Evolutionary conservation across 2,113 vertebrate species (phyloP).

Genomic region (Octodon degus): DNA sequence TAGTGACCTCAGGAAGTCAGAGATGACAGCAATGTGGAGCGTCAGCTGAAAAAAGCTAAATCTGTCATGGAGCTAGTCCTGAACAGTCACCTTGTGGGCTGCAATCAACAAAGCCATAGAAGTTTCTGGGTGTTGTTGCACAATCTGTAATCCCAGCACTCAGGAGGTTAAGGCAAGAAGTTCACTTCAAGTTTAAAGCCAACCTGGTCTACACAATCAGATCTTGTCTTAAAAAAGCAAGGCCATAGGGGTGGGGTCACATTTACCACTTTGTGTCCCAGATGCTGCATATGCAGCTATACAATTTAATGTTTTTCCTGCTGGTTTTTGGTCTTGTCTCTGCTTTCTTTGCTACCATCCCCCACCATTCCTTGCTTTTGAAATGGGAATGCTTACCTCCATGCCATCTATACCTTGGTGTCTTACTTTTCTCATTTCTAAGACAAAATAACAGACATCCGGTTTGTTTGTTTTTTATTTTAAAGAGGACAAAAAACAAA

Average conservation of each 20-base stretch:
- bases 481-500: no score
- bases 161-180: neutral
- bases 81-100: neutral
- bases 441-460: neutral
- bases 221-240: neutral
- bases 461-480: no score
- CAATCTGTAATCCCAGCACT: neutral
- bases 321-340: neutral
- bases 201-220: neutral
- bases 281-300: neutral
- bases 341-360: neutral
- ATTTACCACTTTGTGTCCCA: neutral
- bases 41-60: neutral
- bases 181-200: neutral
- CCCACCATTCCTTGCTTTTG: neutral
- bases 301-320: neutral
- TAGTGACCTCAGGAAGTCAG: neutral
- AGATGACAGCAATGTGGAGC: neutral
- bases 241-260: neutral
- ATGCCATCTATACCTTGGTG: neutral
- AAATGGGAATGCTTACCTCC: neutral
- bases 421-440: neutral
- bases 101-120: neutral
- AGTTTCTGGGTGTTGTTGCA: neutral
- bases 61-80: neutral